Conservation (phyloP, 2,888 invertebrate species). For the Cremastobaeus sp. region DNA sequence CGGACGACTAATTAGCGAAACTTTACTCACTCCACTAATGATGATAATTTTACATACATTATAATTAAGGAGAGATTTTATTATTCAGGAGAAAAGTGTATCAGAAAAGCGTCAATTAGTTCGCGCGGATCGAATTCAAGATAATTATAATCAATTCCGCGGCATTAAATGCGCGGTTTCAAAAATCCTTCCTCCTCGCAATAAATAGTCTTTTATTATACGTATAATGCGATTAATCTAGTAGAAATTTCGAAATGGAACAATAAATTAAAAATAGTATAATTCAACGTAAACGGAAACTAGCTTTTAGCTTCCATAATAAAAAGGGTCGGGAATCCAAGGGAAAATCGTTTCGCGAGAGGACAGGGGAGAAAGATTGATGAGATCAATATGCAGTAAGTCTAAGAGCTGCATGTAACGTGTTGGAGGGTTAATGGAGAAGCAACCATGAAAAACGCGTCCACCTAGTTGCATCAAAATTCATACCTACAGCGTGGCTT, state of each 20-base stretch:
- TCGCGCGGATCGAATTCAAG: too few species aligned
- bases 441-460: constrained; percentile 63
- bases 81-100: neutral
- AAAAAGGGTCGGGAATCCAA: constrained; percentile 63
- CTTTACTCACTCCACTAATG: constrained; percentile 6
- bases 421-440: constrained; percentile 74
- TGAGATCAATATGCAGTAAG: constrained; percentile 78
- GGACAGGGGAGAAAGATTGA: constrained; percentile 70
- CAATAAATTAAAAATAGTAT: constrained; percentile 40
- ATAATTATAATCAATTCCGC: too few species aligned
- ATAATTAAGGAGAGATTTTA: constrained; percentile 9
- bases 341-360: constrained; percentile 63
- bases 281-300: constrained; percentile 48
- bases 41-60: constrained; percentile 14
- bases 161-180: too few species aligned
- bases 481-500: constrained; percentile 55
- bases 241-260: constrained; percentile 2
- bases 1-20: constrained; percentile 29
- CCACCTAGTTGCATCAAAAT: constrained; percentile 63
- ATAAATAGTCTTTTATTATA: too few species aligned
- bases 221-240: neutral
- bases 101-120: too few species aligned
- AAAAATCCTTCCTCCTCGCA: too few species aligned
- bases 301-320: constrained; percentile 65
- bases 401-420: constrained; percentile 70